Conservation (phyloP, 2,888 invertebrate genomes). For the Erebia palarica region DNA sequence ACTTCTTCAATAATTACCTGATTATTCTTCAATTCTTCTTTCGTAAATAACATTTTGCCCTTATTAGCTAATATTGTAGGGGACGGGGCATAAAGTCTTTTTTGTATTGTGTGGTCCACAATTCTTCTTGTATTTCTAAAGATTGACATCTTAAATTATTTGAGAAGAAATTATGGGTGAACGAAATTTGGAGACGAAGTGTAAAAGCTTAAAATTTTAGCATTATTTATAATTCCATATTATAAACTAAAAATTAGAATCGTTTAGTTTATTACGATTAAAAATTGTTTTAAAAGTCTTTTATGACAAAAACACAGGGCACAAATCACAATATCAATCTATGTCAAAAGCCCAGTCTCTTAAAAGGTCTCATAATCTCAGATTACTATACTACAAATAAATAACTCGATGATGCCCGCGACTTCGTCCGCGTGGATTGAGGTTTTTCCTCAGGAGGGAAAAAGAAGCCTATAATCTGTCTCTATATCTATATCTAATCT, state of each 20-base stretch:
- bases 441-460: too few species aligned
- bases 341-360: too few species aligned
- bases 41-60: not conserved
- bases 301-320: not conserved
- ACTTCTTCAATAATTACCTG: not conserved
- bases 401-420: too few species aligned
- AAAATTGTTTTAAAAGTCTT: too few species aligned
- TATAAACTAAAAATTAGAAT: not conserved
- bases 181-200: not conserved
- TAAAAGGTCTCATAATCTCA: too few species aligned
- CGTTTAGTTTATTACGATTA: too few species aligned
- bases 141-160: constrained; percentile 12
- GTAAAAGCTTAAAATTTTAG: not conserved
- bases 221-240: not conserved
- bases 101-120: not conserved
- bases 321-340: too few species aligned
- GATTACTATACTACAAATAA: too few species aligned
- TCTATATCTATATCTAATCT: too few species aligned
- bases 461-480: too few species aligned
- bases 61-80: not conserved
- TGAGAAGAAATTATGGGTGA: not conserved
- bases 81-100: not conserved
- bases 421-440: too few species aligned
- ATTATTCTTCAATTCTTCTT: not conserved
- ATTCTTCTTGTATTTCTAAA: constrained; percentile 17